These are phyloP conservation scores for Notodonta ziczac DNA, from an alignment of 2,888 invertebrate species.

Conservation along the genomic window DNA sequence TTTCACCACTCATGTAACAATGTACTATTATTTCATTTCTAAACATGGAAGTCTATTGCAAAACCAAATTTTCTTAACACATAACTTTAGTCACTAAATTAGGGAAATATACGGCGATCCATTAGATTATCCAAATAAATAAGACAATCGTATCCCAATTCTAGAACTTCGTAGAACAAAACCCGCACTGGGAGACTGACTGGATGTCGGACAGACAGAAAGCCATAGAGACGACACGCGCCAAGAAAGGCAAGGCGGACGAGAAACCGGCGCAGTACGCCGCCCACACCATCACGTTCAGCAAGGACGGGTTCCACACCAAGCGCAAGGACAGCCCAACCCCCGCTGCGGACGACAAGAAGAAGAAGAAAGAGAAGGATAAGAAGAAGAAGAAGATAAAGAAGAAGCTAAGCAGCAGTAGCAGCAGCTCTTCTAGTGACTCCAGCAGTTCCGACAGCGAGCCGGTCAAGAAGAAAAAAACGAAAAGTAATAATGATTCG, in stretches of 20 bases:
- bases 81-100: too few relatives aligned
- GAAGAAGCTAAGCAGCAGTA: constrained; percentile 67
- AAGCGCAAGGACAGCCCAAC: constrained; percentile 59
- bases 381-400: constrained; percentile 82
- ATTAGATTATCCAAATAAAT: too few relatives aligned
- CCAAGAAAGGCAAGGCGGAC: constrained; percentile 52
- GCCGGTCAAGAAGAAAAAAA: constrained; percentile 85
- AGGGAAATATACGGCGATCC: too few relatives aligned
- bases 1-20: too few relatives aligned
- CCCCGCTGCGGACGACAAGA: constrained; percentile 66
- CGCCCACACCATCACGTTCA: constrained; percentile 77
- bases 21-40: too few relatives aligned
- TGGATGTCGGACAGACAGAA: constrained; percentile 93
- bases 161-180: constrained; percentile 92
- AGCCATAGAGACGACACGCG: constrained; percentile 83
- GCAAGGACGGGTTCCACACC: constrained; percentile 78
- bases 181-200: constrained; percentile 94
- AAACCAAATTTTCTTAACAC: too few relatives aligned
- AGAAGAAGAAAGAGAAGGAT: constrained; percentile 66
- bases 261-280: constrained; percentile 63
- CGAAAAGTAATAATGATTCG: constrained; percentile 34
- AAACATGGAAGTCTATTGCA: too few relatives aligned
- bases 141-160: constrained; percentile 20
- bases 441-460: constrained; percentile 63
- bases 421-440: constrained; percentile 57